A percentile compares a stretch with the other conserved stretches of the same genome.
Conservation (phyloP, 2,113 vertebrate genomes). For the Tachycineta bicolor region DNA sequence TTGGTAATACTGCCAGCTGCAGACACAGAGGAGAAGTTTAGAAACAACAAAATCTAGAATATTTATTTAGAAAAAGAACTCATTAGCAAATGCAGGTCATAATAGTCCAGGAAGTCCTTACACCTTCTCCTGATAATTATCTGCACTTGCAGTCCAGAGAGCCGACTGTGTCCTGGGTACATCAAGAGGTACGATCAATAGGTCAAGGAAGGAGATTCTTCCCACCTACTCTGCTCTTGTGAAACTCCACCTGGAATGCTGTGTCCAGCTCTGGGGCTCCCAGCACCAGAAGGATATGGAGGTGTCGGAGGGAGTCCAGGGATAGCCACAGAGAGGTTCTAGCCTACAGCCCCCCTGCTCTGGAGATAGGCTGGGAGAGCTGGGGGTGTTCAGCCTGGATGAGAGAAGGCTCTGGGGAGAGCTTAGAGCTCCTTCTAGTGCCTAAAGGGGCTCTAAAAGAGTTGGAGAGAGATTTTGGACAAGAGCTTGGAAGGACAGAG, state of each 20-base stretch:
- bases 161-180: neutral
- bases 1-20: neutral
- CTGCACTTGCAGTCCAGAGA: neutral
- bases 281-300: neutral
- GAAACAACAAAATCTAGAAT: neutral
- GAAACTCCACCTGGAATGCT: neutral
- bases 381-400: neutral
- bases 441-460: neutral
- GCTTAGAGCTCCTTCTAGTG: neutral
- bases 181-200: neutral
- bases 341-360: neutral
- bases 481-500: neutral
- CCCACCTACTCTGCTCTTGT: neutral
- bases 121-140: neutral
- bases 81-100: neutral
- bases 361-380: neutral
- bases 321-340: neutral
- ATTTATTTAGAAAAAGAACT: neutral
- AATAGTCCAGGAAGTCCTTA: neutral
- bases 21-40: neutral
- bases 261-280: neutral
- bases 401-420: neutral
- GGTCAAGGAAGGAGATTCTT: neutral
- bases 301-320: rapidly evolving
- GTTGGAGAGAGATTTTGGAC: neutral